A percentile compares a stretch with the other conserved stretches of the same genome.
phyloP scores from a whole-genome alignment of 1,140 invertebrate genomes.

The Drosophila kanapiae region DNA sequence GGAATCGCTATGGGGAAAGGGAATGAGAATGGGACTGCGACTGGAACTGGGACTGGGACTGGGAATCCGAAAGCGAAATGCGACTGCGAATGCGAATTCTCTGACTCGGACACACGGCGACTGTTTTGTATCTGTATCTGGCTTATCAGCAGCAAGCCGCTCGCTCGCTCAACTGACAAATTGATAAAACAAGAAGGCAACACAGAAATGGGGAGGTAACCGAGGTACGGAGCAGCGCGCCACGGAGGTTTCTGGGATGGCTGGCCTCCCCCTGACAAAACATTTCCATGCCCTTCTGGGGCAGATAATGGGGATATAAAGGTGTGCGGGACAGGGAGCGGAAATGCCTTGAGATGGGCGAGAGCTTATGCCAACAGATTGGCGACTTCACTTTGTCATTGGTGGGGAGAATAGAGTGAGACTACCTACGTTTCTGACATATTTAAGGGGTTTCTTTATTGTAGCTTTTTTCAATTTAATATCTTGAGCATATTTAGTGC shows the following conservation, averaged over 20 bases:
- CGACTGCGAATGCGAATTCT: conserved; percentile 22
- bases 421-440: background rate
- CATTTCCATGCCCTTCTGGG: conserved; percentile 41
- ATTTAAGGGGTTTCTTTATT: background rate
- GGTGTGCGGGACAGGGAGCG: conserved; percentile 26
- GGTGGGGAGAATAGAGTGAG: background rate
- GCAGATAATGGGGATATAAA: conserved; percentile 32
- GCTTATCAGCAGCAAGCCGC: conserved; percentile 71
- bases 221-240: background rate
- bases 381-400: conserved; percentile 12
- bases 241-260: background rate
- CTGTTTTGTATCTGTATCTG: conserved; percentile 64
- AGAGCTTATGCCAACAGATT: conserved; percentile 33
- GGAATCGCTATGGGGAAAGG: background rate
- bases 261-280: conserved; percentile 23
- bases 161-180: conserved; percentile 63
- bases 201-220: conserved; percentile 19
- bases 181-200: conserved; percentile 63
- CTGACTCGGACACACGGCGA: conserved; percentile 18
- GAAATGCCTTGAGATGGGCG: conserved; percentile 34
- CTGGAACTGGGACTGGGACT: background rate
- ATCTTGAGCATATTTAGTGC: background rate
- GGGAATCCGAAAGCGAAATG: conserved; percentile 6
- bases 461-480: background rate
- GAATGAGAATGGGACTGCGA: conserved; percentile 1